These are phyloP conservation scores for Ornithoptera alexandrae DNA, from an alignment of 2,888 invertebrate genomes.

Conservation along the genomic window DNA sequence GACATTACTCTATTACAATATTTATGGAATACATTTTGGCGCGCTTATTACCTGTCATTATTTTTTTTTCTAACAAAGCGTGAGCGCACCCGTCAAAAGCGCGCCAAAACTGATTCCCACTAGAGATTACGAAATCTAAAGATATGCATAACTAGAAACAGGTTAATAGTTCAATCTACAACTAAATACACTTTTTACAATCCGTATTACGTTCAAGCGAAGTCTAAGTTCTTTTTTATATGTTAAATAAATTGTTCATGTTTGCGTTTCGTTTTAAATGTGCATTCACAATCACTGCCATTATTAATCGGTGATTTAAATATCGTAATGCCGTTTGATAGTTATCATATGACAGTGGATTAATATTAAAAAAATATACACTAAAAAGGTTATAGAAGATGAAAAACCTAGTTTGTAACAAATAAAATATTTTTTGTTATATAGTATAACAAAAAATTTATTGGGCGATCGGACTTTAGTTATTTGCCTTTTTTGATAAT, in stretches of 20 bases:
- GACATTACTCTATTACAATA: conserved; percentile 46
- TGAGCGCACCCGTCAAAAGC: conserved; percentile 21
- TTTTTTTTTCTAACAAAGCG: not conserved
- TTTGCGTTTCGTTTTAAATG: conserved; percentile 44
- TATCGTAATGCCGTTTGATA: too few relatives aligned
- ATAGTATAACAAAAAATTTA: too few relatives aligned
- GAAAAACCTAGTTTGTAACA: too few relatives aligned
- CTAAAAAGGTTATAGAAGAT: too few relatives aligned
- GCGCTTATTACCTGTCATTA: conserved; percentile 28
- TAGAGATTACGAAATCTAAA: conserved; percentile 69
- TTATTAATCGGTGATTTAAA: not conserved
- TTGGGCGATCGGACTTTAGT: too few relatives aligned
- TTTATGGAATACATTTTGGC: conserved; percentile 48
- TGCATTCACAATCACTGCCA: conserved; percentile 30
- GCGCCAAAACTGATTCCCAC: conserved; percentile 33
- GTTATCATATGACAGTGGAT: too few relatives aligned
- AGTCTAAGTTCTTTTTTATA: conserved; percentile 61
- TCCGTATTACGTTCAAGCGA: conserved; percentile 71
- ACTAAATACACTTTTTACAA: conserved; percentile 80
- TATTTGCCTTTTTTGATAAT: too few relatives aligned
- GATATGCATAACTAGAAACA: conserved; percentile 79
- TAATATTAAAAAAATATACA: too few relatives aligned
- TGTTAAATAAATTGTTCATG: conserved; percentile 54
- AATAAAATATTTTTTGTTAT: too few relatives aligned
- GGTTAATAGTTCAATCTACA: conserved; percentile 74